phyloP scores from a whole-genome alignment of 1,140 invertebrate genomes.

The Mycetomoellerius zeteki region DNA sequence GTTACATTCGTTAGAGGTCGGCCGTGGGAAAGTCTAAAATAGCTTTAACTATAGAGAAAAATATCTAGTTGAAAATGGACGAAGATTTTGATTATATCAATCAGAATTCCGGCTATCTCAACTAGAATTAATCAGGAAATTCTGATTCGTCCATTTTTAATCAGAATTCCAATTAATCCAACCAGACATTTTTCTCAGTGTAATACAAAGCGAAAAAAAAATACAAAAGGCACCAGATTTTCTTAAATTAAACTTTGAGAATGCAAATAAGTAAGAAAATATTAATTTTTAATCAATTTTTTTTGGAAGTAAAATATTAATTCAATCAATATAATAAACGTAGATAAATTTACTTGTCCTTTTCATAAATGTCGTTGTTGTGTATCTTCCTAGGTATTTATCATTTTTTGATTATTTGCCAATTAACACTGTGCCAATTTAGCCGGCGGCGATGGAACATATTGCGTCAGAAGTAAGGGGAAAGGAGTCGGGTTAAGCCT shows the following conservation, averaged over 20 bases:
- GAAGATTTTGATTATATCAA: no score
- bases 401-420: constrained; percentile 50
- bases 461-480: neutral
- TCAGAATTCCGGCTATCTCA: no score
- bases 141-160: no score
- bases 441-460: constrained; percentile 30
- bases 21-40: constrained; percentile 11
- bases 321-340: neutral
- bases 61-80: no score
- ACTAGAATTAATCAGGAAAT: no score
- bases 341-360: neutral
- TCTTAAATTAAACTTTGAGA: neutral
- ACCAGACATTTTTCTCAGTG: neutral
- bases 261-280: constrained; percentile 5
- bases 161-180: no score
- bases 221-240: neutral
- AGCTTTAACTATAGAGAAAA: neutral
- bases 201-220: neutral
- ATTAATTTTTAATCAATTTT: neutral
- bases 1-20: neutral
- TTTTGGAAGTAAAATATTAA: neutral
- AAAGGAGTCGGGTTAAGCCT: constrained; percentile 56
- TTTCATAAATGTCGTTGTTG: neutral
- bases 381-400: constrained; percentile 39
- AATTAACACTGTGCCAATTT: constrained; percentile 65